phyloP scores from a whole-genome alignment of 2,113 vertebrate genomes.

The Zosterops hypoxanthus region DNA sequence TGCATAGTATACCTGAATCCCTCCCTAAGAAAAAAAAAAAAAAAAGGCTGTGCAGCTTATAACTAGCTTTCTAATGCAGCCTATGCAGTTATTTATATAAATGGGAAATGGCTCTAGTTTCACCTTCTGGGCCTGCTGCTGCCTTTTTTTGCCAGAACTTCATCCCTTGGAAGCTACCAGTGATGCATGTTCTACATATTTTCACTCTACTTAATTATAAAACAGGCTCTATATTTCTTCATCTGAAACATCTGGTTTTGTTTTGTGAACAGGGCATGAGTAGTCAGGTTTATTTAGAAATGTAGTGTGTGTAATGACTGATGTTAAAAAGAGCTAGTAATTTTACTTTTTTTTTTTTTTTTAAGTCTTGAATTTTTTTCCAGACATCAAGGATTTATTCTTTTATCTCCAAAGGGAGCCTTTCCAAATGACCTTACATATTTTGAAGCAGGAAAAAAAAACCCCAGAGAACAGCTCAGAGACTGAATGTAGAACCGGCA shows the following conservation, averaged over 20 bases:
- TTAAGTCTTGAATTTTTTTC: not conserved
- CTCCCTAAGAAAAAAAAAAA: not conserved
- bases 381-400: conserved; percentile 38
- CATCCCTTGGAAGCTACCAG: not conserved
- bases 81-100: not conserved
- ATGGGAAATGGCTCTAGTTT: not conserved
- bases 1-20: not conserved
- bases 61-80: not conserved
- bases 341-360: not conserved
- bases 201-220: conserved; percentile 32
- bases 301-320: conserved; percentile 7
- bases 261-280: conserved; percentile 10
- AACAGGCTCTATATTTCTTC: not conserved
- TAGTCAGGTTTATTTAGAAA: conserved; percentile 44
- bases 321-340: conserved; percentile 31
- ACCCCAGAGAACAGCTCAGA: not conserved
- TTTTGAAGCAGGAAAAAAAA: not conserved
- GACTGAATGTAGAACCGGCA: not conserved
- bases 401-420: conserved; percentile 27
- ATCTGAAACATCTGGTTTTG: conserved; percentile 48
- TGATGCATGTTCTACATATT: not conserved
- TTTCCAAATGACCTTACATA: conserved; percentile 9
- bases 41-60: not conserved
- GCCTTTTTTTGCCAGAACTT: not conserved
- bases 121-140: not conserved